These are phyloP conservation scores for Schizopygopsis pylzovi DNA, from an alignment of 2,797 vertebrate genomes.

Conservation along the genomic window DNA sequence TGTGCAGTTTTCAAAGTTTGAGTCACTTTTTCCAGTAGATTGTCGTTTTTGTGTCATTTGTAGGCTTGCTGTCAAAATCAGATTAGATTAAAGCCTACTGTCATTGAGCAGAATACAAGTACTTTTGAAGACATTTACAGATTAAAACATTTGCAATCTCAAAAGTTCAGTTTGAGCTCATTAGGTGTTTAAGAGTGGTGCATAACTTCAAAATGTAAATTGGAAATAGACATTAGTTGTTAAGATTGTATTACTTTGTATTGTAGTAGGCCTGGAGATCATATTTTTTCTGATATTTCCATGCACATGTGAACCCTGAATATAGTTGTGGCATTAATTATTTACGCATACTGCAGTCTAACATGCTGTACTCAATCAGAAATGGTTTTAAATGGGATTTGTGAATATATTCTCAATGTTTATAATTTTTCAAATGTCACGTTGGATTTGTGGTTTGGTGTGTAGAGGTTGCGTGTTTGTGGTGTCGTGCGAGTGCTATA, in stretches of 20 bases:
- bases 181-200: neutral
- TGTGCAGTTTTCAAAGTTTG: neutral
- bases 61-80: neutral
- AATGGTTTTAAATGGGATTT: neutral
- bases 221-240: neutral
- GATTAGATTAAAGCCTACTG: neutral
- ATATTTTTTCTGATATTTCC: neutral
- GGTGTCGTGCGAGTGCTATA: neutral
- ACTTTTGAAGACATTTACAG: neutral
- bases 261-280: neutral
- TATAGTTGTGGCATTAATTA: neutral
- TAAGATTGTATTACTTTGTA: neutral
- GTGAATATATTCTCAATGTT: neutral
- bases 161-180: neutral
- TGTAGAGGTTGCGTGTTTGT: conserved; percentile 9
- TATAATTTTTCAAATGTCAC: neutral
- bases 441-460: neutral
- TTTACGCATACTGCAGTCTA: neutral
- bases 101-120: neutral
- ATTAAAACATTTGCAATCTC: too few species aligned
- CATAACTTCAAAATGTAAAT: neutral
- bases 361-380: neutral
- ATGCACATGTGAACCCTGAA: neutral
- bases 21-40: neutral
- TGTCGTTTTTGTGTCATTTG: neutral